A percentile compares a stretch with the other conserved stretches of the same genome.
Conservation (phyloP, 2,888 invertebrate species). For the Tryphoninae sp. region DNA sequence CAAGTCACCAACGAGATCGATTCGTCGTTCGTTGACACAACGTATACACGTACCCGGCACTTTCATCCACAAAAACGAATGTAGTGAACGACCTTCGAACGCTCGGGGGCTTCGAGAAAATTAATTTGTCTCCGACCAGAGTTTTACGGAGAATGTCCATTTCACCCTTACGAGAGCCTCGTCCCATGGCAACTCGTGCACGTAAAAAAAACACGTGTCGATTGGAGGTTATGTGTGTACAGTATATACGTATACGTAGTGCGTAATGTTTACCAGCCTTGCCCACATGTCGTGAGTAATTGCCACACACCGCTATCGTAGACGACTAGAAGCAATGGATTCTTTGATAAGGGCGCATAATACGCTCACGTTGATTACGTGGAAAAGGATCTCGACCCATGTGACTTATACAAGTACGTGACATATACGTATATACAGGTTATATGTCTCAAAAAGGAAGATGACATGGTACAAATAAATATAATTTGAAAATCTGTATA, state of each 20-base stretch:
- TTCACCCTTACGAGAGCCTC: not conserved
- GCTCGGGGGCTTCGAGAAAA: conserved; percentile 47
- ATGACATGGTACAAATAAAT: too few relatives aligned
- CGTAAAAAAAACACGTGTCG: not conserved
- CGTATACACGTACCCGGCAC: not conserved
- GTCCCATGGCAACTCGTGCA: not conserved
- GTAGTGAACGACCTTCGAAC: conserved; percentile 1
- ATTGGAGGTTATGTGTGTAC: not conserved
- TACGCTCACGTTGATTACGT: conserved; percentile 21
- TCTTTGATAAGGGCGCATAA: conserved; percentile 23
- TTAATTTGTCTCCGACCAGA: conserved; percentile 55
- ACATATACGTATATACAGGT: not conserved
- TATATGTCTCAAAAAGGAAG: not conserved
- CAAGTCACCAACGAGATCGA: conserved; percentile 7
- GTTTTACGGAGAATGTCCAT: conserved; percentile 19
- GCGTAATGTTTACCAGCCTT: conserved; percentile 56
- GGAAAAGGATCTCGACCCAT: not conserved
- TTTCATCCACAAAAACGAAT: not conserved
- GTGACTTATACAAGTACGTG: not conserved
- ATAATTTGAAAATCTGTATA: too few relatives aligned
- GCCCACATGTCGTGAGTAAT: conserved; percentile 55
- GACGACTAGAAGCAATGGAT: conserved; percentile 8
- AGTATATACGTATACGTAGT: not conserved
- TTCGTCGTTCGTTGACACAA: conserved; percentile 35
- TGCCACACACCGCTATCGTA: conserved; percentile 15